These are phyloP conservation scores for Drosophila atripex DNA, from an alignment of 2,888 invertebrate species.

Conservation along the genomic window DNA sequence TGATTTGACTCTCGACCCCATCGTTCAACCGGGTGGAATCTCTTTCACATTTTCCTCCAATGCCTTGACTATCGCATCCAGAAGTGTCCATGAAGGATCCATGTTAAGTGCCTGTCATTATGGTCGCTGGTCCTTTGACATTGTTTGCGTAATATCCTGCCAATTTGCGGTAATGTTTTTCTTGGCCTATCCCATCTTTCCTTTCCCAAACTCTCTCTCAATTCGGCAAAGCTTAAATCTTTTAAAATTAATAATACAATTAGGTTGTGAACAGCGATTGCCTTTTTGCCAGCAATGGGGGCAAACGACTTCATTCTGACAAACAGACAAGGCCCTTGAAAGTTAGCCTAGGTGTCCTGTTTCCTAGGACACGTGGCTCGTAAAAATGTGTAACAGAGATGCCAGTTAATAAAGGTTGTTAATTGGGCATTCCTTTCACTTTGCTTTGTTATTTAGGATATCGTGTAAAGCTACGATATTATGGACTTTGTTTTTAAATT, in stretches of 20 bases:
- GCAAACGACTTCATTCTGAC: constrained; percentile 1
- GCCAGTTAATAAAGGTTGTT: neutral
- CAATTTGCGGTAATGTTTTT: constrained; percentile 12
- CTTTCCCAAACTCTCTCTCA: neutral
- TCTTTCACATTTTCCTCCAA: neutral
- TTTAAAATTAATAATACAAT: constrained; percentile 23
- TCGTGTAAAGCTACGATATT: neutral
- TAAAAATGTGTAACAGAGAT: constrained; percentile 8
- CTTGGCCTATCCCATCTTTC: neutral
- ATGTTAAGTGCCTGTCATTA: constrained; percentile 20
- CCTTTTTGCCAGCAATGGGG: constrained; percentile 9
- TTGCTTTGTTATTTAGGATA: neutral
- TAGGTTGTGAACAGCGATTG: constrained; percentile 1
- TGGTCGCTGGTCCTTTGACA: constrained; percentile 21
- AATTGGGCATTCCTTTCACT: neutral
- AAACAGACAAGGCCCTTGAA: constrained; percentile 1
- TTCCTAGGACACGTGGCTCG: constrained; percentile 8
- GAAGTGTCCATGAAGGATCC: constrained; percentile 16
- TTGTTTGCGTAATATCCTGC: constrained; percentile 17
- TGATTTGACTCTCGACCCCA: neutral
- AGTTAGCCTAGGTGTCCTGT: constrained; percentile 2
- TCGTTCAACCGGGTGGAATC: constrained; percentile 1
- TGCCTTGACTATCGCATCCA: neutral
- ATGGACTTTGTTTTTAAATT: neutral
- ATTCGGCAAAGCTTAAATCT: constrained; percentile 13